Percentiles rank a stretch among this genome's conserved stretches.
Conservation (phyloP, 2,888 invertebrate genomes). For the Acheta domesticus region DNA sequence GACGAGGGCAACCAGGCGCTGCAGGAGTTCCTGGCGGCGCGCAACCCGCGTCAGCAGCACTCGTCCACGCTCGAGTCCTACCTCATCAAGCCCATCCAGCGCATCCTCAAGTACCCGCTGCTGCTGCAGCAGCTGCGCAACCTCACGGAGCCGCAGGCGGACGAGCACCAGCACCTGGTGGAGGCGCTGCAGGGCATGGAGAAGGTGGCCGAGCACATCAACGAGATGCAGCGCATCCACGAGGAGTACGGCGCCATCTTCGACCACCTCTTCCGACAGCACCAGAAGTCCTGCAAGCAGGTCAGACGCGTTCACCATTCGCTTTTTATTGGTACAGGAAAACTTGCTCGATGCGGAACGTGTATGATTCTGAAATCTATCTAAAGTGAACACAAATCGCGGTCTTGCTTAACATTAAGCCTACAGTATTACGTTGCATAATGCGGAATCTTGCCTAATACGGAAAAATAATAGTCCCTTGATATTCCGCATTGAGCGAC, state of each 20-base stretch:
- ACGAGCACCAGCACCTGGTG: constrained; percentile 93
- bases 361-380: too few relatives aligned
- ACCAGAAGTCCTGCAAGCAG: constrained; percentile 91
- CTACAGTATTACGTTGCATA: too few relatives aligned
- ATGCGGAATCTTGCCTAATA: too few relatives aligned
- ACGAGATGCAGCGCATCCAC: constrained; percentile 99
- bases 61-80: constrained; percentile 95
- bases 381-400: too few relatives aligned
- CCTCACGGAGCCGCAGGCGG: constrained; percentile 86
- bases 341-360: too few relatives aligned
- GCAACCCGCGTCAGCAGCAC: constrained; percentile 96
- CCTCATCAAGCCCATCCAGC: constrained; percentile 97
- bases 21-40: constrained; percentile 89
- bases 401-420: too few relatives aligned
- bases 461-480: too few relatives aligned
- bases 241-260: constrained; percentile 99
- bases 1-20: constrained; percentile 95
- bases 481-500: too few relatives aligned
- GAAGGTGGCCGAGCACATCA: constrained; percentile 97
- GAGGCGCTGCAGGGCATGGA: constrained; percentile 97
- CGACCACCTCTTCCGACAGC: constrained; percentile 93
- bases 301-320: constrained; percentile 42
- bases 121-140: constrained; percentile 91
- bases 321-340: background rate
- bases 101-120: constrained; percentile 95